Conservation (phyloP, 2,797 vertebrate genomes). For the Geotrypetes seraphini region DNA sequence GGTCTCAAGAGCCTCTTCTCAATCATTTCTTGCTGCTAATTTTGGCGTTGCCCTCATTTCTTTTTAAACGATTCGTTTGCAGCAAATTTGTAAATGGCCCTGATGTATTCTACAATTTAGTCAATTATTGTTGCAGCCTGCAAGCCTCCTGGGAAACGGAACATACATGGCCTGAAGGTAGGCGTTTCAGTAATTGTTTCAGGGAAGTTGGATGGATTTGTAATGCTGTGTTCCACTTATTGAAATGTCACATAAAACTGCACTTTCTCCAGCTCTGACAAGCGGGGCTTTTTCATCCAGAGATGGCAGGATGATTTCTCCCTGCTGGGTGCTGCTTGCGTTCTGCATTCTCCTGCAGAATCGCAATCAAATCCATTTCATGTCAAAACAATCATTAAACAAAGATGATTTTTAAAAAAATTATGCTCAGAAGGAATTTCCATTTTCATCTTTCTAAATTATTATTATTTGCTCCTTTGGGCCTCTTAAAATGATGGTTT, state of each 20-base stretch:
- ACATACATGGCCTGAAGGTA: slow-evolving; percentile 98
- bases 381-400: no score
- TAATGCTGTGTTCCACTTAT: slow-evolving; percentile 99
- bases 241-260: slow-evolving; percentile 99
- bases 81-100: slow-evolving; percentile 99
- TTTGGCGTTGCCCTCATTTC: slow-evolving; percentile 99
- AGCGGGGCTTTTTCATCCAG: slow-evolving; percentile 31
- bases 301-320: slow-evolving; percentile 18
- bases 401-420: no score
- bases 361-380: no score
- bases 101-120: slow-evolving; percentile 99
- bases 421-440: no score
- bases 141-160: slow-evolving; percentile 95
- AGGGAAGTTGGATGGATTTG: slow-evolving; percentile 98
- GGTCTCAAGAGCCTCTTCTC: slow-evolving; percentile 86
- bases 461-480: no score
- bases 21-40: slow-evolving; percentile 99
- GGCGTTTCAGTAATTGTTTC: slow-evolving; percentile 99
- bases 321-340: slow-evolving; percentile 14
- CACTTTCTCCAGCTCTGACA: slow-evolving; percentile 72
- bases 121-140: slow-evolving; percentile 99
- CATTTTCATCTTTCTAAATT: no score
- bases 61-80: slow-evolving; percentile 99
- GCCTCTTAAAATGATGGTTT: no score
- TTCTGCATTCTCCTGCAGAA: no score